Base-by-base conservation (phyloP, 2,797 vertebrate genomes). In the Gouania willdenowi region DNA sequence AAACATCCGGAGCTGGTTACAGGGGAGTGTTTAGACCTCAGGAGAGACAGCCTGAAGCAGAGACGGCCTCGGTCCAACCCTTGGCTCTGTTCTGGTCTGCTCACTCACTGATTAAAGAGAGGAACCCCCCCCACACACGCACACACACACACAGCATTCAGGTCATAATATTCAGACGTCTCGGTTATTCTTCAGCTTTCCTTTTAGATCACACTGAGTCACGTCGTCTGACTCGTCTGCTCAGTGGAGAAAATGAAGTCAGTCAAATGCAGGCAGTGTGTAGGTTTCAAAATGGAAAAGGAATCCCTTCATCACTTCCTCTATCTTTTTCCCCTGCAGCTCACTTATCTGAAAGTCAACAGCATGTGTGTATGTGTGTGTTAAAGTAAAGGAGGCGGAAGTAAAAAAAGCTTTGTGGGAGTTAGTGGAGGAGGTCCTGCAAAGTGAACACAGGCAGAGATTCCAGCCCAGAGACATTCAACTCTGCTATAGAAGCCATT, bases 71-170 rank as follows among this genome's bases (percentile, higher is more conserved):
- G 47, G 78, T 37, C 78, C 60, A 58, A 53, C 44, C 53, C 57
- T 63, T 40, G 2, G 17, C 39, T 51, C 52, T 47, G 68, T 79
- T 80, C 58, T 71, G 77, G 67, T 79, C 49, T 60, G 56, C 66
- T 77, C 60, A 6, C 44, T 50, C 68, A 30, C 30, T 81, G 82
- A 84, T 85, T 79, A 83, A 83, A 82, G 78, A 65, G 52, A 58
- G 43, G 29, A 25, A 40, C 31, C 14, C 22, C 48, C 26, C 31
- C 28, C 35, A 29, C 23, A 22, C 28, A 39, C 34, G 30, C 36
- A 41, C 41, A 3, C 21, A 8, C 21, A 3, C 21, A 23, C 21
- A 3, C 21, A 23, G n/a, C n/a, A n/a, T n/a, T n/a, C n/a, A n/a
- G n/a, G n/a, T n/a, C n/a, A n/a, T n/a, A n/a, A n/a, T n/a, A n/a